phyloP scores from a whole-genome alignment of 2,888 invertebrate species.

The Bimastos eiseni region DNA sequence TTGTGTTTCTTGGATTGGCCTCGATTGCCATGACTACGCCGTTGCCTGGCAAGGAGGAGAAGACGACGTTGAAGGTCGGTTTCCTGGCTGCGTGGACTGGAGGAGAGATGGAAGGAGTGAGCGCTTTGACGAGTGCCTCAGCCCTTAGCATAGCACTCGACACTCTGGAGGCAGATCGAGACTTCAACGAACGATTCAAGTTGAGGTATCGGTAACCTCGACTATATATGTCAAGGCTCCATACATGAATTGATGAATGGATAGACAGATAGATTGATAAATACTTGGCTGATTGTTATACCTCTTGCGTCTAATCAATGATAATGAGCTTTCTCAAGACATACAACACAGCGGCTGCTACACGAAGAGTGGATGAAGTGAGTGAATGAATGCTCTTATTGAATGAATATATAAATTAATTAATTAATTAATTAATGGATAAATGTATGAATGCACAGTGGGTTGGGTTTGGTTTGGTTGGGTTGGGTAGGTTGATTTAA shows the following conservation, averaged over 20 bases:
- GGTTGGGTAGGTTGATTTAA: too few species aligned
- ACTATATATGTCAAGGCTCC: neutral
- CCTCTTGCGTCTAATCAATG: too few species aligned
- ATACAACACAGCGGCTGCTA: too few species aligned
- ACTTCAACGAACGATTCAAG: constrained; percentile 33
- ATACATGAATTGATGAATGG: neutral
- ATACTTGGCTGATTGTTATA: too few species aligned
- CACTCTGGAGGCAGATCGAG: constrained; percentile 38
- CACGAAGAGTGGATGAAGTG: too few species aligned
- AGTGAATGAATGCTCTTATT: too few species aligned
- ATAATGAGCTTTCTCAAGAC: too few species aligned
- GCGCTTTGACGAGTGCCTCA: constrained; percentile 43
- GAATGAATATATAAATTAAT: too few species aligned
- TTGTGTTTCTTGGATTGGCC: neutral
- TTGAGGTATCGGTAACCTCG: constrained; percentile 29
- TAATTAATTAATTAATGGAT: too few species aligned
- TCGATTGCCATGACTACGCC: neutral
- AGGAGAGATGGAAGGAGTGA: constrained; percentile 40
- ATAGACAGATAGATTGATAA: neutral
- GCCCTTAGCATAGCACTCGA: constrained; percentile 43
- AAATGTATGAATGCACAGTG: too few species aligned
- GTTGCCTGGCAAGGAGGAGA: neutral
- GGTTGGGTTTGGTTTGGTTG: too few species aligned
- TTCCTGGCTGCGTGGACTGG: constrained; percentile 44
- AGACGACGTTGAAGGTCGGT: constrained; percentile 39